Percentiles rank a stretch among this genome's conserved stretches.
phyloP scores from a whole-genome alignment of 2,888 invertebrate species.

The Scaptomyza polygonia region DNA sequence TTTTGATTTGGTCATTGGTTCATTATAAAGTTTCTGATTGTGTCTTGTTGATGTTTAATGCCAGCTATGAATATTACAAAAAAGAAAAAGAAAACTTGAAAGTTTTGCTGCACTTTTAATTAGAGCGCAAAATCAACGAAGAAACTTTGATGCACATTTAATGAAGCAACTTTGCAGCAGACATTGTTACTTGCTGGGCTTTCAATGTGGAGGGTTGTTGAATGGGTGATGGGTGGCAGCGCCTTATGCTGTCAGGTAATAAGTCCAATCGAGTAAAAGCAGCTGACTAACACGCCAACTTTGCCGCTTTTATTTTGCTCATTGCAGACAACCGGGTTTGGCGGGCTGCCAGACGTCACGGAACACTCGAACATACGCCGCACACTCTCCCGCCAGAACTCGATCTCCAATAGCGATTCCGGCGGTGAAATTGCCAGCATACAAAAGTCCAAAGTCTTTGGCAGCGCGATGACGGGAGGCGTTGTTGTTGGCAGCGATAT shows the following conservation, averaged over 20 bases:
- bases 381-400: slow-evolving; percentile 83
- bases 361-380: slow-evolving; percentile 84
- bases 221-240: slow-evolving; percentile 8
- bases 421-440: slow-evolving; percentile 84
- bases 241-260: slow-evolving; percentile 40
- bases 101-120: slow-evolving; percentile 72
- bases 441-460: slow-evolving; percentile 83
- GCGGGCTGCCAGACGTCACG: slow-evolving; percentile 84
- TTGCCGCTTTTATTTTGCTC: slow-evolving; percentile 7
- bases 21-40: slow-evolving; percentile 71
- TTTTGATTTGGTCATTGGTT: slow-evolving; percentile 67
- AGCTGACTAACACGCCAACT: slow-evolving; percentile 20
- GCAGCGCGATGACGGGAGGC: slow-evolving; percentile 69
- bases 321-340: slow-evolving; percentile 84
- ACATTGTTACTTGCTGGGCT: slow-evolving; percentile 2
- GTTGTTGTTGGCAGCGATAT: slow-evolving; percentile 72
- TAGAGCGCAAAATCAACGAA: slow-evolving; percentile 73
- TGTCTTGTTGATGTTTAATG: slow-evolving; percentile 66
- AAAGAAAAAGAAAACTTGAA: slow-evolving; percentile 27
- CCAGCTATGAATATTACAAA: slow-evolving; percentile 69
- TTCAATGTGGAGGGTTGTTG: background rate
- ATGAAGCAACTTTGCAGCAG: slow-evolving; percentile 64
- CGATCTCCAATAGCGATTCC: slow-evolving; percentile 83
- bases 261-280: slow-evolving; percentile 12
- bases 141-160: slow-evolving; percentile 73